A percentile compares a stretch with the other conserved stretches of the same genome.
Conservation (phyloP, 2,888 invertebrate genomes). For the Hanleya hanleyi region DNA sequence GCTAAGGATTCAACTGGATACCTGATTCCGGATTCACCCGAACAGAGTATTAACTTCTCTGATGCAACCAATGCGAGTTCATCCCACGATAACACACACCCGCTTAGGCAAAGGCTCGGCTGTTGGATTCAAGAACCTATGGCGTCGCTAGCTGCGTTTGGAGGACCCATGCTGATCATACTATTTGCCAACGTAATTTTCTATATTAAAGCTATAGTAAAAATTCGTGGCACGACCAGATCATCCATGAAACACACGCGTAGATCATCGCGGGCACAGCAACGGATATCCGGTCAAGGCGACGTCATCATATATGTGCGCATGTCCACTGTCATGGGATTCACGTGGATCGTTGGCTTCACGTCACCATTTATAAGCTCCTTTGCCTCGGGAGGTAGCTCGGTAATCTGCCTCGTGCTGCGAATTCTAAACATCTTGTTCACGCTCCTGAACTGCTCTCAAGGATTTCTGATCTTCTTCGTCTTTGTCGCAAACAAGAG, state of each 20-base stretch:
- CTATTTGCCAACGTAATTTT: constrained; percentile 53
- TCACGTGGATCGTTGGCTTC: constrained; percentile 66
- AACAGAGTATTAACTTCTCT: background rate
- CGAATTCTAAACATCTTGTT: constrained; percentile 57
- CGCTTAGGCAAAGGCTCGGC: constrained; percentile 24
- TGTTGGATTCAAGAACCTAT: constrained; percentile 65
- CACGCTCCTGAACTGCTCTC: constrained; percentile 61
- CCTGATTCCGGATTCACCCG: background rate
- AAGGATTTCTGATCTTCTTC: constrained; percentile 63
- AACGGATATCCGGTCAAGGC: constrained; percentile 48
- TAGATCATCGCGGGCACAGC: constrained; percentile 44
- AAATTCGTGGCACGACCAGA: constrained; percentile 46
- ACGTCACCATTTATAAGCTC: constrained; percentile 61
- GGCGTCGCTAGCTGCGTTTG: constrained; percentile 59
- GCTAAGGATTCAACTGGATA: too few relatives aligned
- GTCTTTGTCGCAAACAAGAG: constrained; percentile 62
- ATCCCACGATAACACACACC: too few relatives aligned
- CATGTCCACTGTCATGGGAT: constrained; percentile 68
- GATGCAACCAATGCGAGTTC: background rate
- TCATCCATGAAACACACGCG: constrained; percentile 32
- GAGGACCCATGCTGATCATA: constrained; percentile 57
- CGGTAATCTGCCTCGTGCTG: constrained; percentile 47
- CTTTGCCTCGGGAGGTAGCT: constrained; percentile 40
- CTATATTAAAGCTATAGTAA: constrained; percentile 57
- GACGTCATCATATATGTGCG: constrained; percentile 65